Conservation (phyloP, 2,888 invertebrate genomes). For the Drosophila leonis region DNA sequence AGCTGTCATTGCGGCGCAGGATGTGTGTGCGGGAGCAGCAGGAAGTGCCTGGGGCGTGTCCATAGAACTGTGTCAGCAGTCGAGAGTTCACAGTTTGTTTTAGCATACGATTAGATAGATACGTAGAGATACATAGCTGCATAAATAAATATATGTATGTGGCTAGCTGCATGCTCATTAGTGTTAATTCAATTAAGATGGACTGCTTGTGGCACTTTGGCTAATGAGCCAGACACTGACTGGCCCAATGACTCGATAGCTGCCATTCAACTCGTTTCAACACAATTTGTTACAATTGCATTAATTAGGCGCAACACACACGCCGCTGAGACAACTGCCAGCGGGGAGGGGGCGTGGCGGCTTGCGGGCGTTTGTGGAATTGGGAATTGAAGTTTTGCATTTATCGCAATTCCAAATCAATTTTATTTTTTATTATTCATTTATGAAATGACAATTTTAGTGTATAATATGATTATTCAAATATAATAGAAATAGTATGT, state of each 20-base stretch:
- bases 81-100: slow-evolving; percentile 28
- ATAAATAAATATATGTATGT: background rate
- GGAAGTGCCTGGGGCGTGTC: slow-evolving; percentile 16
- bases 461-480: slow-evolving; percentile 2
- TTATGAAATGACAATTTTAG: background rate
- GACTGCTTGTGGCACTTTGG: slow-evolving; percentile 66
- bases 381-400: slow-evolving; percentile 8
- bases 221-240: slow-evolving; percentile 62
- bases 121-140: background rate
- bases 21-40: slow-evolving; percentile 30
- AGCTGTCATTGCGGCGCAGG: slow-evolving; percentile 31
- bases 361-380: background rate
- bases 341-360: slow-evolving; percentile 5
- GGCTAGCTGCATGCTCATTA: slow-evolving; percentile 59
- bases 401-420: slow-evolving; percentile 10
- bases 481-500: background rate
- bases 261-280: slow-evolving; percentile 47
- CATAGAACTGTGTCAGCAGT: slow-evolving; percentile 45
- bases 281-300: slow-evolving; percentile 73
- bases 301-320: slow-evolving; percentile 64
- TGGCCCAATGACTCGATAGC: slow-evolving; percentile 42
- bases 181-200: slow-evolving; percentile 71
- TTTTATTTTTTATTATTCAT: background rate
- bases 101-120: slow-evolving; percentile 19
- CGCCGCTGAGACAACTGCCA: background rate